Percentiles rank a stretch among this genome's conserved stretches.
phyloP scores from a whole-genome alignment of 2,888 invertebrate species.

The Harmothoe impar region DNA sequence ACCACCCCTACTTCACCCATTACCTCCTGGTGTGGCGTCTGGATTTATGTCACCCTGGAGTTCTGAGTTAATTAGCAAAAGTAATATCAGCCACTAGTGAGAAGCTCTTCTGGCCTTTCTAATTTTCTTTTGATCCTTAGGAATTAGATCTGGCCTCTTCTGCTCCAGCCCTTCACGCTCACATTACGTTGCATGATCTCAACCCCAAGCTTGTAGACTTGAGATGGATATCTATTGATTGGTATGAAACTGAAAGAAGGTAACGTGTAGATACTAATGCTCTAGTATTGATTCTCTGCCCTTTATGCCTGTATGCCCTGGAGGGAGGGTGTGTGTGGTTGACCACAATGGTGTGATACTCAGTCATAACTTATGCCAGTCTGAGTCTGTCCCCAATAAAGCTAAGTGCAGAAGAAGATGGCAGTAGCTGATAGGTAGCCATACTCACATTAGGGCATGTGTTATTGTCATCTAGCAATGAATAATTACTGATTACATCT shows the following conservation, averaged over 20 bases:
- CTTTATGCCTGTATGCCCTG: not conserved
- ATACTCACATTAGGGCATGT: no score
- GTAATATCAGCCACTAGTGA: not conserved
- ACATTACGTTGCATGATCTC: not conserved
- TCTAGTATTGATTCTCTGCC: not conserved
- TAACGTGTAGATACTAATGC: not conserved
- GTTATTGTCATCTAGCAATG: no score
- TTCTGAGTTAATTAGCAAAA: constrained; percentile 19
- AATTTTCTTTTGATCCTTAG: not conserved
- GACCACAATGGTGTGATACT: constrained; percentile 32
- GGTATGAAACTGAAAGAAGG: not conserved
- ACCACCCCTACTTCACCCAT: not conserved
- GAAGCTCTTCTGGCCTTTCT: not conserved
- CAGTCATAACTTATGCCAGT: constrained; percentile 4
- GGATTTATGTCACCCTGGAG: constrained; percentile 36
- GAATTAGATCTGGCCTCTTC: not conserved
- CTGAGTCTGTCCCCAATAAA: not conserved
- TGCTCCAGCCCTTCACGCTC: not conserved
- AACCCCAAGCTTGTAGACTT: not conserved
- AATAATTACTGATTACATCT: no score
- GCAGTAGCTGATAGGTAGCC: not conserved
- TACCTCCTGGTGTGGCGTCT: not conserved
- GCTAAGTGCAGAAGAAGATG: constrained; percentile 15
- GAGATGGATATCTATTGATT: constrained; percentile 13
- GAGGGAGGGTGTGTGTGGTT: not conserved